A percentile compares a stretch with the other conserved stretches of the same genome.
phyloP scores from a whole-genome alignment of 2,888 invertebrate genomes.

The Sarcophaga rosellei region DNA sequence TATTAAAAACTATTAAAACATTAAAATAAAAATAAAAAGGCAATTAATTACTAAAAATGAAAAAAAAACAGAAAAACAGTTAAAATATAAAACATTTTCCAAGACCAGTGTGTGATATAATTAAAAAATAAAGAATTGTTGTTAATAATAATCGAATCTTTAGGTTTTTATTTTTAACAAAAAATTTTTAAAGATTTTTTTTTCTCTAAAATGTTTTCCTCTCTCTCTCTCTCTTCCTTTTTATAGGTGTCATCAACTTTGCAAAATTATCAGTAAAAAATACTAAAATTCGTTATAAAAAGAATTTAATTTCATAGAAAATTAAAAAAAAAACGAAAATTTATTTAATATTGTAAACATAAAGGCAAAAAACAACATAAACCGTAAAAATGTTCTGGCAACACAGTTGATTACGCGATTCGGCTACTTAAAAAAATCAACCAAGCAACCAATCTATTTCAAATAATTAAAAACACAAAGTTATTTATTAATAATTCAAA shows the following conservation, averaged over 20 bases:
- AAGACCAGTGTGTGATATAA: background rate
- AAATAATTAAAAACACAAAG: conserved; percentile 32
- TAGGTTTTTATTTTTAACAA: background rate
- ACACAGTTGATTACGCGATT: conserved; percentile 77
- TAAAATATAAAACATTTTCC: no score
- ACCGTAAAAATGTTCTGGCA: conserved; percentile 75
- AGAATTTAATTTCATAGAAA: conserved; percentile 54
- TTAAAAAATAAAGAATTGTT: background rate
- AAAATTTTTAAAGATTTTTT: background rate
- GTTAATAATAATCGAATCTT: background rate
- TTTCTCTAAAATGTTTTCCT: conserved; percentile 20
- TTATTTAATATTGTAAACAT: conserved; percentile 20
- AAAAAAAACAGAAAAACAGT: no score
- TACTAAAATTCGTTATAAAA: conserved; percentile 25
- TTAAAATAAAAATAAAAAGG: background rate
- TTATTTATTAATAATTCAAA: conserved; percentile 30
- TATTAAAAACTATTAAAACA: background rate
- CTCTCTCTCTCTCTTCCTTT: background rate
- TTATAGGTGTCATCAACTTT: conserved; percentile 61
- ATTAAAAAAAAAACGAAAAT: conserved; percentile 29
- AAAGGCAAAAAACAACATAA: conserved; percentile 46
- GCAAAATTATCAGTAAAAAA: conserved; percentile 41
- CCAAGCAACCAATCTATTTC: conserved; percentile 37
- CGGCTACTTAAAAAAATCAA: conserved; percentile 61
- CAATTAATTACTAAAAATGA: no score